Conservation (phyloP, 2,888 invertebrate genomes). For the Imbricaverruca yamaguchii region DNA sequence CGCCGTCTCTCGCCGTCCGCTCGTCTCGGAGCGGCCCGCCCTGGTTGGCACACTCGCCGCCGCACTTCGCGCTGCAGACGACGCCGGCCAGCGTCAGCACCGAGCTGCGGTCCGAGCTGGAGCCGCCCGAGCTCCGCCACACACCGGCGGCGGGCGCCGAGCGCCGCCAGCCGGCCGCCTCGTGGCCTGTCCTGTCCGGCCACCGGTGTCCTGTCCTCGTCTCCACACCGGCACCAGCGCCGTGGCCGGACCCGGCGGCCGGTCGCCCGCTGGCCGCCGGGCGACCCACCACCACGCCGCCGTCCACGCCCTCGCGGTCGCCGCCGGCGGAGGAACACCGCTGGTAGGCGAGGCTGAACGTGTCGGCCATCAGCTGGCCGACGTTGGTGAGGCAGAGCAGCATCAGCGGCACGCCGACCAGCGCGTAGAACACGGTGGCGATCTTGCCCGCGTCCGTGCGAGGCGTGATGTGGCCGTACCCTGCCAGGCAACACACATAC, state of each 20-base stretch:
- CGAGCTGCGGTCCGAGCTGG: no score
- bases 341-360: conserved; percentile 45
- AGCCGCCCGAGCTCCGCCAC: no score
- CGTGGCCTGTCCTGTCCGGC: not conserved
- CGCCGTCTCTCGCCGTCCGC: no score
- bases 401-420: conserved; percentile 78
- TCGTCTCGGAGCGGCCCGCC: no score
- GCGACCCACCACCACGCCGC: not conserved
- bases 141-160: not conserved
- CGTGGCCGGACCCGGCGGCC: not conserved
- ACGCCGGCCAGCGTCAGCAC: no score
- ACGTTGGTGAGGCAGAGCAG: conserved; percentile 75
- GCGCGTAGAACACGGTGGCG: conserved; percentile 75
- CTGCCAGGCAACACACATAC: conserved; percentile 47
- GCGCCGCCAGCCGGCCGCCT: conserved; percentile 14
- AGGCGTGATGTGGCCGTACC: conserved; percentile 77
- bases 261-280: not conserved
- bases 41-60: no score
- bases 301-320: not conserved
- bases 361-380: conserved; percentile 69
- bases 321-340: not conserved
- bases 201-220: not conserved
- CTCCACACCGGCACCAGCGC: not conserved
- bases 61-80: no score
- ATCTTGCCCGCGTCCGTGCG: conserved; percentile 72